Base-by-base conservation (phyloP, 2,113 vertebrate genomes). In the Semnornis frantzii region DNA sequence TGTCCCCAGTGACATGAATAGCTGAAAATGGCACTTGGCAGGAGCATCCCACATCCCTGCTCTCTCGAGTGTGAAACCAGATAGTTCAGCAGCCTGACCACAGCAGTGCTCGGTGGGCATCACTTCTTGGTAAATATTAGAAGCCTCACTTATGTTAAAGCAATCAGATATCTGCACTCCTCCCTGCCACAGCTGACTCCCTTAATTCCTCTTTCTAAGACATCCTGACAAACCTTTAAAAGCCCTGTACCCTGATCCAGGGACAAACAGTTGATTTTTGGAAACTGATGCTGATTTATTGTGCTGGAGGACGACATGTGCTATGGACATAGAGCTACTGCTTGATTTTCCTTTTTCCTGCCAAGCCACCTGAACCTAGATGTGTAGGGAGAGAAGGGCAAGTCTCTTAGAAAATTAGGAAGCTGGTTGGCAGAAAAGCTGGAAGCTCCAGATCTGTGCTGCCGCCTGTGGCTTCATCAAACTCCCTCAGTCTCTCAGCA, bases 211-310 rank as follows among this genome's bases (percentile, higher is more conserved):
- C 37, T 84, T 83, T 60, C 42, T 64, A 24, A 50, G 39, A 28
- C 4, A 25, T 81, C 30, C 71, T 73, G 15, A n/a, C 13, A 62
- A 46, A 73, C 39, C 25, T 85, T 76, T 76, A 20, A 57, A 72
- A 27, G 8, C 15, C 28, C 52, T 15, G 0, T 39, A 10, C 21
- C 9, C 31, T 27, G 63, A 3, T 5, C 11, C 0, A 1, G 23
- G 31, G 33, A 55, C 20, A 73, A 80, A 34, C 1, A 42, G 48
- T 20, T 2, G 6, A 23, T 23, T 68, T 74, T 92, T 87, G 75
- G 86, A 69, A 85, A 54, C 54, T 75, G 50, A 8, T 76, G 55
- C 20, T 80, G 20, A 9, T 62, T 21, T 6, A 1, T 73, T 54
- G 19, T 0, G 0, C 28, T 77, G 73, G 15, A 46, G 72, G 64